Percentiles rank a stretch among this genome's conserved stretches.
Evolutionary conservation across 2,113 vertebrate genomes (phyloP).

Genomic region (Toxostoma redivivum): DNA sequence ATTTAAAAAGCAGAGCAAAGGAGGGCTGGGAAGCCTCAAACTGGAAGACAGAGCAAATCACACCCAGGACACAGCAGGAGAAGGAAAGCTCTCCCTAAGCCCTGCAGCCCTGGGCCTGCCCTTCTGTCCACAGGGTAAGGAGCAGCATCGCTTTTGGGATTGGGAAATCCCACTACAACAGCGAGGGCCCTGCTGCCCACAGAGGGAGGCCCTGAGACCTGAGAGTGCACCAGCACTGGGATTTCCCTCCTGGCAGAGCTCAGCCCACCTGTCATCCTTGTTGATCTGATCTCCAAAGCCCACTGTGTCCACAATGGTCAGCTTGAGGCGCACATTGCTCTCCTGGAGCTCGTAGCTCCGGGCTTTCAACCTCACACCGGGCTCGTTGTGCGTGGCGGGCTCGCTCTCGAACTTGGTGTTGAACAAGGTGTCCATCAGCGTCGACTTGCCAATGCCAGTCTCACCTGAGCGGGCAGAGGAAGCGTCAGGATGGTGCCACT

Average conservation of each 20-base stretch:
- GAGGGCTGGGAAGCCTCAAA: background rate
- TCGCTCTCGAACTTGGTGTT: constrained; percentile 84
- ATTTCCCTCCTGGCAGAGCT: background rate
- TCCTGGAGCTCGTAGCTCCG: constrained; percentile 83
- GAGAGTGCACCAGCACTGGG: accelerated
- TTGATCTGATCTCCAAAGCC: constrained; percentile 85
- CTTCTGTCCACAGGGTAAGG: background rate
- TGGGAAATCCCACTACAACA: background rate
- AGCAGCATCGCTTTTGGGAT: accelerated
- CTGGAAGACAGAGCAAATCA: background rate
- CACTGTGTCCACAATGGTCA: constrained; percentile 81
- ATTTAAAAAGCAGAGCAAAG: accelerated
- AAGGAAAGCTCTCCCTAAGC: background rate
- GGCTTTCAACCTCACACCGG: constrained; percentile 81
- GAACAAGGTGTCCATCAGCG: constrained; percentile 83
- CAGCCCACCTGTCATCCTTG: constrained; percentile 80
- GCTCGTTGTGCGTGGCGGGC: constrained; percentile 80
- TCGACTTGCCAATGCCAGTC: constrained; percentile 82
- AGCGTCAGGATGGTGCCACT: accelerated
- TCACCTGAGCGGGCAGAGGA: constrained; percentile 63
- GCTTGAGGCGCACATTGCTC: constrained; percentile 81
- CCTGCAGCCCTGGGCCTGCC: background rate
- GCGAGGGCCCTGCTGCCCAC: background rate
- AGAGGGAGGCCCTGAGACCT: background rate
- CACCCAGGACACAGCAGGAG: background rate